Evolutionary conservation across 2,113 vertebrate genomes (phyloP), one percentile per base, ranked within the genome.

Genomic region (Poecilia latipinna): DNA sequence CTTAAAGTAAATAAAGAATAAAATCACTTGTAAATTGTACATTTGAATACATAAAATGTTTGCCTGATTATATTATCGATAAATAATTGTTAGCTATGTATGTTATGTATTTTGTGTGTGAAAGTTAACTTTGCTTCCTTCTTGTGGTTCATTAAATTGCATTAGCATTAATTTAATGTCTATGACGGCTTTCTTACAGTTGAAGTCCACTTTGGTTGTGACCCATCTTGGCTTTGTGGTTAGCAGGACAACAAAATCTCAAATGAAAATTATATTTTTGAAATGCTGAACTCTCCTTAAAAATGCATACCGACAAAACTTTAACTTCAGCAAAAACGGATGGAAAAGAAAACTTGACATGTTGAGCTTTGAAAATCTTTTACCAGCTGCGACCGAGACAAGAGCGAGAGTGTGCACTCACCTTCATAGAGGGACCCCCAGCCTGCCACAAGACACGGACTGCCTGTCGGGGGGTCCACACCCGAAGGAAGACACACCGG

Each of bases 401-500:
- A 17, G 31, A 32, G 10, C 11, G 32, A 32, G 6, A 39, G 54
- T 29, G 51, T 61, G 17, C 12, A 77, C 90, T 78, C 84, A 99
- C 97, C 97, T 93, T 98, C 96, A 5, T 95, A 97, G 61, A 97
- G 94, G 4, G 97, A 97, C 5, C 98, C 98, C 98, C 97, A 99
- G 68, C 97, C 98, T 0, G 94, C 95, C 8, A 99, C 97, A 82
- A 97, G 91, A 78, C 98, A 98, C 1, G 93, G 54, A 0, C 95
- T 96, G 39, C 96, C 97, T 0, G 93, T 90, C 3, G 94, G 93
- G 33, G 95, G 96, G 72, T 98, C 96, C 0, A 19, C 26, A 4
- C 92, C 79, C 8, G 93, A 93, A 24, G 97, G 97, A 65, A 98
- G 94, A 84, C 97, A 99, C 74, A 98, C 95, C 0, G 97, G 96